Evolutionary conservation across 2,113 vertebrate species (phyloP).

Genomic region (Bombycilla garrulus): DNA sequence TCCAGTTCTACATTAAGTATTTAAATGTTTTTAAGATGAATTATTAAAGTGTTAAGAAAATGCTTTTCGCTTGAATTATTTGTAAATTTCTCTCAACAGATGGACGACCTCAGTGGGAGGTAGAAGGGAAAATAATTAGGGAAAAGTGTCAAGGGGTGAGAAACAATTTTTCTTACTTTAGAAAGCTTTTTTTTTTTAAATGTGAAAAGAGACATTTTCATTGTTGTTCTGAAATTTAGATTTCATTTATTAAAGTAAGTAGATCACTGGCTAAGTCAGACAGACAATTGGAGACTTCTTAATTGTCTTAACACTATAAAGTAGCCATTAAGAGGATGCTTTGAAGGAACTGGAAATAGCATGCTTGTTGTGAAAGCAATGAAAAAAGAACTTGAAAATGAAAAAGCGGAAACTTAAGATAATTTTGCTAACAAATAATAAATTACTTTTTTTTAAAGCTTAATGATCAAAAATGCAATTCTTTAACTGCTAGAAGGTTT

Average conservation of each 20-base stretch:
- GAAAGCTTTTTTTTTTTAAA: neutral
- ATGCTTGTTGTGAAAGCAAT: neutral
- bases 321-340: neutral
- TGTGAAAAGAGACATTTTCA: neutral
- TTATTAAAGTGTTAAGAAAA: neutral
- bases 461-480: neutral
- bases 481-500: neutral
- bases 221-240: neutral
- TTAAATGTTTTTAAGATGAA: neutral
- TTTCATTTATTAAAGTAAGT: neutral
- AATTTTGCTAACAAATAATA: neutral
- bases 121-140: conserved; percentile 93
- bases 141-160: conserved; percentile 97
- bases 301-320: neutral
- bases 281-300: conserved; percentile 3
- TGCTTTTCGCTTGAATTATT: conserved; percentile 47
- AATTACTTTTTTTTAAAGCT: neutral
- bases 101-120: conserved; percentile 97
- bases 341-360: neutral
- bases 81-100: conserved; percentile 79
- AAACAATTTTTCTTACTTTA: conserved; percentile 58
- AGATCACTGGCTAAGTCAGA: neutral
- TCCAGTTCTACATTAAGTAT: neutral
- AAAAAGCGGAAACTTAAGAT: neutral
- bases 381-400: neutral